Evolutionary conservation across 2,797 vertebrate genomes (phyloP).

Genomic region (Sphenodon punctatus): DNA sequence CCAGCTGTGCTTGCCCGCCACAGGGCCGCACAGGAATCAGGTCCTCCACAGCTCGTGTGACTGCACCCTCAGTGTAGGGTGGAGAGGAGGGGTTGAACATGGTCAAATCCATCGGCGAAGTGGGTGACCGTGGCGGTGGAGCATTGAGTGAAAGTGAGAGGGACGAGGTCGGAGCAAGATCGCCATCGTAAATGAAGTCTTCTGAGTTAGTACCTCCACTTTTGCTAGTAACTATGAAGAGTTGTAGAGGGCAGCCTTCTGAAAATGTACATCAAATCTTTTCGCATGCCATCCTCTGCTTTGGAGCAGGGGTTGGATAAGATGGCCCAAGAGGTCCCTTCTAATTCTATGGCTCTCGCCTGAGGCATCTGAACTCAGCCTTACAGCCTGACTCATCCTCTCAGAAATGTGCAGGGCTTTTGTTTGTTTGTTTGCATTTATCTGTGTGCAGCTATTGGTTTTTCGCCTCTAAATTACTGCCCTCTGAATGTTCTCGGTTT

Average conservation of each 20-base stretch:
- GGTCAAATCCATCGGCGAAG: no score
- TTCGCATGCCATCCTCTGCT: neutral
- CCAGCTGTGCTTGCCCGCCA: no score
- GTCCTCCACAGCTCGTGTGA: no score
- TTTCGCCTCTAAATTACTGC: slow-evolving; percentile 63
- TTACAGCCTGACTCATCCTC: slow-evolving; percentile 31
- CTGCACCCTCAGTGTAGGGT: no score
- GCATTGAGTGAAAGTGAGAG: no score
- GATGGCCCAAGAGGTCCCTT: slow-evolving; percentile 50
- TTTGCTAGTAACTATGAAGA: neutral
- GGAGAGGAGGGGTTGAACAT: no score
- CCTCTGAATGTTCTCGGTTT: slow-evolving; percentile 65
- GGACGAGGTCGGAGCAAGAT: no score
- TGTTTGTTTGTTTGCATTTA: slow-evolving; percentile 71
- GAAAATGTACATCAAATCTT: slow-evolving; percentile 1
- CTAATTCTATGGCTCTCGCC: no score
- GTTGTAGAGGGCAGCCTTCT: slow-evolving; percentile 17
- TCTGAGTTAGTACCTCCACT: neutral
- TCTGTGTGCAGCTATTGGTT: slow-evolving; percentile 60
- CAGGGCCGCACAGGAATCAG: no score
- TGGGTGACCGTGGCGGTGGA: no score
- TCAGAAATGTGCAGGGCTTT: slow-evolving; percentile 46
- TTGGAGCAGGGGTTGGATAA: no score
- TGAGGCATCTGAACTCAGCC: slow-evolving; percentile 28
- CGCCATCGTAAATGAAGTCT: neutral